Conservation (phyloP, 2,797 vertebrate genomes). For the Fratercula arctica region DNA sequence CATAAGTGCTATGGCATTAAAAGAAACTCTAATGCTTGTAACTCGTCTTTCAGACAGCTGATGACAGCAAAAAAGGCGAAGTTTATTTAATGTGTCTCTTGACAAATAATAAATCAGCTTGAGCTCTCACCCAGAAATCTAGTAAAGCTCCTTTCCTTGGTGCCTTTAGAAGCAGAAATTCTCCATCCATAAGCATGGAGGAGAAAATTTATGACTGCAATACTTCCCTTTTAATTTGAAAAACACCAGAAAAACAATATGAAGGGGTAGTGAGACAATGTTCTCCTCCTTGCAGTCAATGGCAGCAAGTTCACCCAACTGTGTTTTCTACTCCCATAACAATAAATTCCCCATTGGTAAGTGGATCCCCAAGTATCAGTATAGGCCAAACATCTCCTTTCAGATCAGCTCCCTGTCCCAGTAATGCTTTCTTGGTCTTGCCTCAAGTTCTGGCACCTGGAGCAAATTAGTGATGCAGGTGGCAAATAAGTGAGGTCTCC, state of each 20-base stretch:
- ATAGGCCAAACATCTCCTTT: not conserved
- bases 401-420: not conserved
- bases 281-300: not conserved
- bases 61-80: constrained; percentile 53
- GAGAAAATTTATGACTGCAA: not conserved
- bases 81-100: constrained; percentile 56
- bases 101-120: constrained; percentile 47
- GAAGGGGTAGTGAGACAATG: not conserved
- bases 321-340: not conserved
- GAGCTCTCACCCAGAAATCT: constrained; percentile 17
- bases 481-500: not conserved
- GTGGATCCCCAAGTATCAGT: not conserved
- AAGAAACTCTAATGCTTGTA: constrained; percentile 9
- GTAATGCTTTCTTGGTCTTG: not conserved
- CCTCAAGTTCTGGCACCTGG: not conserved
- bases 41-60: constrained; percentile 25
- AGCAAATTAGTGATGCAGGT: not conserved
- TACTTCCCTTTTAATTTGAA: not conserved
- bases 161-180: constrained; percentile 33
- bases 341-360: not conserved
- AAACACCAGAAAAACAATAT: not conserved
- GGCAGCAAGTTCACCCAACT: not conserved
- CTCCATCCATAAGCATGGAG: not conserved
- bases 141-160: not conserved
- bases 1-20: not conserved